Conservation (phyloP, 2,888 invertebrate species). For the Choreutis nemorana region DNA sequence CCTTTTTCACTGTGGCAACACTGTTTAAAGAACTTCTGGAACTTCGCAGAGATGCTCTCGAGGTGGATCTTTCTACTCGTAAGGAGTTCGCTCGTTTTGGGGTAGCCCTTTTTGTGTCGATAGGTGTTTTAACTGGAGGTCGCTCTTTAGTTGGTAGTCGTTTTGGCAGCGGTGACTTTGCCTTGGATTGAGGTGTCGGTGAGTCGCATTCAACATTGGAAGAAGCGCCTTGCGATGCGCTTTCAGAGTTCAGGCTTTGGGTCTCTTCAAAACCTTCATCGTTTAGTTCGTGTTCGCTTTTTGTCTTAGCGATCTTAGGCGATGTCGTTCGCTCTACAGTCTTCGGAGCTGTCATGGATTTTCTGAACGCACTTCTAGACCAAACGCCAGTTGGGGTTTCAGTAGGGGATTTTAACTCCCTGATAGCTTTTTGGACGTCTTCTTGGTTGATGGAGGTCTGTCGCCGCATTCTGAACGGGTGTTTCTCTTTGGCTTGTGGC, state of each 20-base stretch:
- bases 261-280: constrained; percentile 94
- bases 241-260: constrained; percentile 86
- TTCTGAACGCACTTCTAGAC: constrained; percentile 56
- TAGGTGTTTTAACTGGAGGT: constrained; percentile 40
- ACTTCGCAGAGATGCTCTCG: constrained; percentile 80
- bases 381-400: constrained; percentile 69
- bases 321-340: constrained; percentile 37
- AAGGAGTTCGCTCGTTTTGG: constrained; percentile 48
- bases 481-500: constrained; percentile 44
- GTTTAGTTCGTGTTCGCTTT: constrained; percentile 75
- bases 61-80: constrained; percentile 79
- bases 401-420: constrained; percentile 70
- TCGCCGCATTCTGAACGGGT: constrained; percentile 64
- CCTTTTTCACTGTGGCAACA: constrained; percentile 79
- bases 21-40: constrained; percentile 86
- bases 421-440: constrained; percentile 73
- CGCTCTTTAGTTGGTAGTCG: constrained; percentile 61
- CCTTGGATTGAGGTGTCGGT: constrained; percentile 52
- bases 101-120: constrained; percentile 31
- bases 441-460: constrained; percentile 76
- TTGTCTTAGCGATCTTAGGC: constrained; percentile 60
- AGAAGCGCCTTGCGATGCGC: constrained; percentile 84
- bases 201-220: constrained; percentile 74
- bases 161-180: constrained; percentile 50
- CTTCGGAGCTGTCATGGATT: constrained; percentile 30